Percentiles rank a stretch among this genome's conserved stretches.
Evolutionary conservation across 2,113 vertebrate species (phyloP).

Genomic region (Charina bottae): DNA sequence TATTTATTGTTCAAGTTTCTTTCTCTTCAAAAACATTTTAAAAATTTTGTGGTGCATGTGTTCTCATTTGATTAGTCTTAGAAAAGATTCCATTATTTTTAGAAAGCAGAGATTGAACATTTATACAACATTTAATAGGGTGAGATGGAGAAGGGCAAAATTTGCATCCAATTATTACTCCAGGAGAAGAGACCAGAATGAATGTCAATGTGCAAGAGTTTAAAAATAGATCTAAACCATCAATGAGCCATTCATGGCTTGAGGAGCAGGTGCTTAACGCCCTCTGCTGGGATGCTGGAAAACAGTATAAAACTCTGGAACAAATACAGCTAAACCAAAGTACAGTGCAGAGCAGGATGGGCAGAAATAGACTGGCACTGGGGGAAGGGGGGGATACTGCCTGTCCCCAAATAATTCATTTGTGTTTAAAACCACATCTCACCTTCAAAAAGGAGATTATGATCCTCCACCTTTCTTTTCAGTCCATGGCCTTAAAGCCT

Average conservation of each 20-base stretch:
- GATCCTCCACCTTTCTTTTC: not conserved
- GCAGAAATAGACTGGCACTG: not conserved
- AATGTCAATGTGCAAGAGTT: not conserved
- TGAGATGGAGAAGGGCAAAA: constrained; percentile 14
- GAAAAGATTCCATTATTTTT: not conserved
- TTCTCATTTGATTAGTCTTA: not conserved
- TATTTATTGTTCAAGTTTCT: not conserved
- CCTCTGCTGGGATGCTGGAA: constrained; percentile 21
- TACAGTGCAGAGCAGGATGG: not conserved
- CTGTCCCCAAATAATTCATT: not conserved
- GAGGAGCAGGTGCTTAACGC: not conserved
- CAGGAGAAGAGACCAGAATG: not conserved
- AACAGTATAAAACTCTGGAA: not conserved
- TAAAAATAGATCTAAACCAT: not conserved
- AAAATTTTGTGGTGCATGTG: not conserved
- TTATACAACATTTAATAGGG: not conserved
- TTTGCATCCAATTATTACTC: constrained; percentile 22
- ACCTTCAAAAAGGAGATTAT: not conserved
- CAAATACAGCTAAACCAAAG: not conserved
- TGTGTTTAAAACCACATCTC: not conserved
- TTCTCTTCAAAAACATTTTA: not conserved
- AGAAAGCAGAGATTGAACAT: not conserved
- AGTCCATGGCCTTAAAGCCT: not conserved
- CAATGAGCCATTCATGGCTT: not conserved
- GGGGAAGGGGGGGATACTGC: not conserved